Base-by-base conservation (phyloP, 2,797 vertebrate genomes). In the Gambelia wislizenii region DNA sequence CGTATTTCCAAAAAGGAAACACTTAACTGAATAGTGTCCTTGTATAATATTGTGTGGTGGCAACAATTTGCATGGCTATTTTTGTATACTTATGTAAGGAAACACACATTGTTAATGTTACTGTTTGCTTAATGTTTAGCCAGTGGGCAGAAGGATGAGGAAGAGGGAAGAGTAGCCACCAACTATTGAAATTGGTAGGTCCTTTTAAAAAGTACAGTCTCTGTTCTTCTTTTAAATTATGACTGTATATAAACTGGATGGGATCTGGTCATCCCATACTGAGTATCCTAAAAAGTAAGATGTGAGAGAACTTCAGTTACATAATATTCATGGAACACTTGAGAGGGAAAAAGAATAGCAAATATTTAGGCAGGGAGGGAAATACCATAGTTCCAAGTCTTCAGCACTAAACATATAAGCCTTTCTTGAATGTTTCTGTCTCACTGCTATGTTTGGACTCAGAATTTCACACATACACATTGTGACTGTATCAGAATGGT, bases 181-280 rank as follows among this genome's bases (percentile, higher is more conserved):
- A 83, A 74, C 42, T 81, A 90, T 91, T 75, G 88, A 92, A 94
- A 44, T 1, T 0, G 18, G 39, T 70, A n/a, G 14, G 72, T 42
- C 54, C 89, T 74, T 61, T 86, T 67, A 12, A 30, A 61, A 61
- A 78, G 47, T 2, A 0, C 0, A 1, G 56, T 36, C 83, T 49
- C 74, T 10, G 25, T 59, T 86, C 39, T 64, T 77, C 47, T 86
- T 86, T 64, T 36, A 83, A 79, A 84, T 89, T 88, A 84, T 81
- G 39, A 91, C 85, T 92, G 82, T 42, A 47, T 39, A 82, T 86
- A 94, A 72, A 20, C 25, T 16, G 49, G 10, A 6, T 44, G 86
- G 87, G 77, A 77, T 54, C 0, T 0, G 0, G 36, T 78, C 87
- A 92, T 87, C 18, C 44, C 67, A 78, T 16, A 82, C 54, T 92